Evolutionary conservation across 2,888 invertebrate genomes (phyloP).

Genomic region (Lasioglossum figueresi): DNA sequence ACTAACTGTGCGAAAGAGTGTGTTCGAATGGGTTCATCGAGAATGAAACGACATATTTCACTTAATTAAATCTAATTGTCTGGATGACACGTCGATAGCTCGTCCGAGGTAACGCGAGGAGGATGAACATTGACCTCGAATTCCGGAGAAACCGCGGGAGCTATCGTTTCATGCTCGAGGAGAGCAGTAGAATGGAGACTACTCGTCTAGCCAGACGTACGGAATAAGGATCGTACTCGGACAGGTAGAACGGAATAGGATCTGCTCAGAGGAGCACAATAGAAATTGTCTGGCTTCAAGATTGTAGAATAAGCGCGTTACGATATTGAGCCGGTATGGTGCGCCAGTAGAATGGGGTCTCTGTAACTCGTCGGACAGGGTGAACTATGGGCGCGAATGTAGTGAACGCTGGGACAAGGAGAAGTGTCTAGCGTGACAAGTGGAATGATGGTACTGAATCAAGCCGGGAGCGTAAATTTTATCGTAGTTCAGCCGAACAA

Average conservation of each 20-base stretch:
- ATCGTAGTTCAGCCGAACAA: background rate
- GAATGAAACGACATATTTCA: background rate
- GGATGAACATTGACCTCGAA: background rate
- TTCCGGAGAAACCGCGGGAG: background rate
- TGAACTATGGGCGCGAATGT: background rate
- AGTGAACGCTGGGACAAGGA: background rate
- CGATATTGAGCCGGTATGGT: background rate
- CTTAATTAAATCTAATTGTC: background rate
- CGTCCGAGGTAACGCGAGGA: background rate
- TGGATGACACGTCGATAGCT: background rate
- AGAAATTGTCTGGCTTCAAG: background rate
- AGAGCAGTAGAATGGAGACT: background rate
- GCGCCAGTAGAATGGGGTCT: background rate
- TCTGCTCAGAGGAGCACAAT: background rate
- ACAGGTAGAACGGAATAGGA: background rate
- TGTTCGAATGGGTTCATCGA: background rate
- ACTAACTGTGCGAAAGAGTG: background rate
- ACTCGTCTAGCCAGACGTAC: background rate
- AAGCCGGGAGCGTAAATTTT: background rate
- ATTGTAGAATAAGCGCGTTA: slow-evolving; percentile 5
- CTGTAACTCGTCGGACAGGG: background rate
- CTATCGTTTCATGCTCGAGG: background rate
- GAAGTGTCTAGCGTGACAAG: background rate
- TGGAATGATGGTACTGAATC: background rate
- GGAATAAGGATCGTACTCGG: background rate